A percentile compares a stretch with the other conserved stretches of the same genome.
Conservation (phyloP, 2,888 invertebrate genomes). For the Megastigmus dorsalis region DNA sequence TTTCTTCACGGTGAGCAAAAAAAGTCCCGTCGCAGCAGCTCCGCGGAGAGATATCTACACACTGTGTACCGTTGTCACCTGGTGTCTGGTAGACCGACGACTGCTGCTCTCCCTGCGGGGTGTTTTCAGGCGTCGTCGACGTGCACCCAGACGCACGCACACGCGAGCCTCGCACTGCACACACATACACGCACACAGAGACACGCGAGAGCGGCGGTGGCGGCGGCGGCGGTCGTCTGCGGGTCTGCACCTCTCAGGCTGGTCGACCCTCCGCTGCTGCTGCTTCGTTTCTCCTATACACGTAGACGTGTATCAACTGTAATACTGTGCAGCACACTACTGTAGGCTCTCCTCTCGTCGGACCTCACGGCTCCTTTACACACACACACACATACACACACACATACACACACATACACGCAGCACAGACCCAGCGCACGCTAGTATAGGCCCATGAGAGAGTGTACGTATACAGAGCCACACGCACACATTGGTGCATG, state of each 20-base stretch:
- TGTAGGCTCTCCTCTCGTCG: slow-evolving; percentile 7
- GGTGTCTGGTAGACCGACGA: too few relatives aligned
- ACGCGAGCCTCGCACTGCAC: too few relatives aligned
- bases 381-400: not conserved
- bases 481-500: not conserved
- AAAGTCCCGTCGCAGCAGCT: too few relatives aligned
- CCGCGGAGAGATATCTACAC: too few relatives aligned
- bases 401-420: not conserved
- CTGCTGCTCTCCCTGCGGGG: too few relatives aligned
- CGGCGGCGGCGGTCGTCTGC: slow-evolving; percentile 5
- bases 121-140: too few relatives aligned
- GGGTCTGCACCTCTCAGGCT: too few relatives aligned
- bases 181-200: not conserved
- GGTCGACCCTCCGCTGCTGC: slow-evolving; percentile 20
- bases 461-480: not conserved
- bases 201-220: not conserved
- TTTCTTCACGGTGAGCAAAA: too few relatives aligned
- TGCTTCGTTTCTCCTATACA: slow-evolving; percentile 16
- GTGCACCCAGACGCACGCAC: too few relatives aligned
- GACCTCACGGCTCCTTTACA: not conserved
- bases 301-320: slow-evolving; percentile 24
- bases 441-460: too few relatives aligned
- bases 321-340: not conserved
- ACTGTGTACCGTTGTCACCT: too few relatives aligned
- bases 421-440: too few relatives aligned